These are phyloP conservation scores for Nemopilema nomurai DNA, from an alignment of 30 jellyfish, hydroid and myxozoan genomes.

Conservation along the genomic window DNA sequence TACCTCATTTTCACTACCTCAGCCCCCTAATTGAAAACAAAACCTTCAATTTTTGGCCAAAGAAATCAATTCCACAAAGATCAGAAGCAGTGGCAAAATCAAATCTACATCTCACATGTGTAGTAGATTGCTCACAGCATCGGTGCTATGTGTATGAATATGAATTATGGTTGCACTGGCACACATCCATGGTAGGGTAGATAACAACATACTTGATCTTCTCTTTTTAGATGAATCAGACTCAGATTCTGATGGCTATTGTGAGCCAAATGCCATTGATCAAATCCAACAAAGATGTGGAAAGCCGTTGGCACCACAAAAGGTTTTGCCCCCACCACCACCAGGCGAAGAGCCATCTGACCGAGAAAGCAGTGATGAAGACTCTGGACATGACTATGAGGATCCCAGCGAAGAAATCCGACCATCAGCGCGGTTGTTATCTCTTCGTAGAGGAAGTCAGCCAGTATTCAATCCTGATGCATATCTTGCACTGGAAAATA, in stretches of 20 bases:
- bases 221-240: slow-evolving; percentile 23
- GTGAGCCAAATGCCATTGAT: slow-evolving; percentile 46
- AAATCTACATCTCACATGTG: too few species aligned
- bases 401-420: slow-evolving; percentile 47
- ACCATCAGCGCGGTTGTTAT: slow-evolving; percentile 23
- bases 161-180: too few species aligned
- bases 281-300: background rate
- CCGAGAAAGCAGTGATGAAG: slow-evolving; percentile 42
- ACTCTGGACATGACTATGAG: slow-evolving; percentile 56
- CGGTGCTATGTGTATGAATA: too few species aligned
- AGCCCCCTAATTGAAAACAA: too few species aligned
- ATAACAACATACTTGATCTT: background rate
- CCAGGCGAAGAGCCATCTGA: slow-evolving; percentile 28
- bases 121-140: too few species aligned
- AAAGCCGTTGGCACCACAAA: slow-evolving; percentile 52
- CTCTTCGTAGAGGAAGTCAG: slow-evolving; percentile 57
- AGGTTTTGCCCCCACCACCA: slow-evolving; percentile 69
- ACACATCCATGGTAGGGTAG: background rate
- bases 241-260: slow-evolving; percentile 63
- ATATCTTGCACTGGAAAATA: slow-evolving; percentile 42
- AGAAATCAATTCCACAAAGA: too few species aligned
- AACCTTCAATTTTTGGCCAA: too few species aligned
- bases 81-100: too few species aligned
- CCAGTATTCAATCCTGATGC: slow-evolving; percentile 73
- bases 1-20: too few species aligned